Percentiles rank a stretch among this genome's conserved stretches.
phyloP scores from a whole-genome alignment of 2,113 vertebrate species.

The Calyptomena viridis region DNA sequence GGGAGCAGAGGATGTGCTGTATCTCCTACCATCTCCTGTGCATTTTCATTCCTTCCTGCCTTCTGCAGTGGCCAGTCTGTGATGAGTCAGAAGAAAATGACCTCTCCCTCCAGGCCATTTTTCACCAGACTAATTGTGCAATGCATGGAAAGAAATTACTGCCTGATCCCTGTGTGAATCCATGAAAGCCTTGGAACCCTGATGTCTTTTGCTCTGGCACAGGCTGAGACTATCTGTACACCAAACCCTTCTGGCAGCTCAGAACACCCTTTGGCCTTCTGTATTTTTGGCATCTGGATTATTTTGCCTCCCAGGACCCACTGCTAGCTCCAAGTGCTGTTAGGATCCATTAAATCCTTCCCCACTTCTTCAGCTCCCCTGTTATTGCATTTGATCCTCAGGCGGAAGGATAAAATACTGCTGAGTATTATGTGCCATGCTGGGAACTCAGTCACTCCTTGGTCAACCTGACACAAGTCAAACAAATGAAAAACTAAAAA shows the following conservation, averaged over 20 bases:
- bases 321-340: neutral
- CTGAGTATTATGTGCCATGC: neutral
- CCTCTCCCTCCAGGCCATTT: neutral
- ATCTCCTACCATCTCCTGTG: neutral
- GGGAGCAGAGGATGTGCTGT: neutral
- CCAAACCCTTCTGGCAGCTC: neutral
- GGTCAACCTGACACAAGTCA: neutral
- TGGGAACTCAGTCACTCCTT: neutral
- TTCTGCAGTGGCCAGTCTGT: neutral
- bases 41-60: neutral
- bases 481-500: neutral
- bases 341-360: neutral
- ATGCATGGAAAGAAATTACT: neutral
- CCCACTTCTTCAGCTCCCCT: neutral
- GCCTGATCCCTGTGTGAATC: neutral
- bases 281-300: neutral
- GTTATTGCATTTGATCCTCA: neutral
- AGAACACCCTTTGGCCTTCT: neutral
- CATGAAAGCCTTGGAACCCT: neutral
- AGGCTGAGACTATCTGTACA: neutral
- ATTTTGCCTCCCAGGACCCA: neutral
- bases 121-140: constrained; percentile 17
- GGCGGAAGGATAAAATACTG: neutral
- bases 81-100: neutral
- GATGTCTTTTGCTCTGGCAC: neutral